Evolutionary conservation across 2,797 vertebrate species (phyloP).

Genomic region (Gymnodraco acuticeps): DNA sequence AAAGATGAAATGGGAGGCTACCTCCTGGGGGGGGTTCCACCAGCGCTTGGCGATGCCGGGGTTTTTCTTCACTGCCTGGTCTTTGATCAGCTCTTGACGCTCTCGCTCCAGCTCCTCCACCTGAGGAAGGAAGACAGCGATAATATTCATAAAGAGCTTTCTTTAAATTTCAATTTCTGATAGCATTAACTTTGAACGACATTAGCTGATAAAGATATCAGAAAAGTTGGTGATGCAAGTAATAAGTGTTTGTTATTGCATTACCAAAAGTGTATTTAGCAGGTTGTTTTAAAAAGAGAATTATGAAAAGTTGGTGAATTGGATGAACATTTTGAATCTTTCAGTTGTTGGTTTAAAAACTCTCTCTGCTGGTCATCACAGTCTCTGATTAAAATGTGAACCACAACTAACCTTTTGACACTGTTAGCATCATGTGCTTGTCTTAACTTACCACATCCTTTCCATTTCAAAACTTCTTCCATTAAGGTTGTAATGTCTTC

Average conservation of each 20-base stretch:
- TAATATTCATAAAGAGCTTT: neutral
- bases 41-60: slow-evolving; percentile 93
- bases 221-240: neutral
- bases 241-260: neutral
- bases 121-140: slow-evolving; percentile 40
- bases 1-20: slow-evolving; percentile 52
- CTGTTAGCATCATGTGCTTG: neutral
- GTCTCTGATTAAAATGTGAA: neutral
- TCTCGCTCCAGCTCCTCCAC: slow-evolving; percentile 96
- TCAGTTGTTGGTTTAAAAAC: neutral
- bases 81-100: slow-evolving; percentile 93
- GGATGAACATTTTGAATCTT: too few species aligned
- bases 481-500: neutral
- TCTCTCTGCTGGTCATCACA: neutral
- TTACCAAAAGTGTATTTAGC: neutral
- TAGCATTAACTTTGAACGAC: neutral
- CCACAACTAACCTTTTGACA: neutral
- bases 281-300: neutral
- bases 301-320: neutral
- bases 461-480: slow-evolving; percentile 9
- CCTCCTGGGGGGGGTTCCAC: slow-evolving; percentile 98
- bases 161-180: neutral
- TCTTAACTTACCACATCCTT: neutral
- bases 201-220: neutral
- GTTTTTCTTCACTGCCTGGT: slow-evolving; percentile 97